Conservation (phyloP, 2,888 invertebrate species). For the Lamellibrachia columna region DNA sequence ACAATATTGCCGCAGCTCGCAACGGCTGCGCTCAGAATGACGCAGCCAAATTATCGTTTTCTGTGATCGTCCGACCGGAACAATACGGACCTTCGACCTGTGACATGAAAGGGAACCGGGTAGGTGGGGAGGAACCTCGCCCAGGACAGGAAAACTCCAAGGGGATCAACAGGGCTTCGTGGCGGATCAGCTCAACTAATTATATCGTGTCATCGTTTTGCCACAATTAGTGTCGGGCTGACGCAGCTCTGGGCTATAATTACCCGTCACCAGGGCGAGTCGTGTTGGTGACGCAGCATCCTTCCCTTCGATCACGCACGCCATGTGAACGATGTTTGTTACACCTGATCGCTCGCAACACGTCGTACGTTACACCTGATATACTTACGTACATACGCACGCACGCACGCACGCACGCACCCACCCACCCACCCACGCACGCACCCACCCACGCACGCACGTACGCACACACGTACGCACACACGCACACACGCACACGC, state of each 20-base stretch:
- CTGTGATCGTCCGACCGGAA: background rate
- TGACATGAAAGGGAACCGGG: background rate
- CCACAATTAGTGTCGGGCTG: background rate
- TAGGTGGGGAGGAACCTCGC: background rate
- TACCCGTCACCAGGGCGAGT: background rate
- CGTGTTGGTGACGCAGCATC: background rate
- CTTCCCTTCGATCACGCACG: background rate
- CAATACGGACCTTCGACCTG: background rate
- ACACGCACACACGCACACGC: background rate
- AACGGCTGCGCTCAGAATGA: slow-evolving; percentile 1
- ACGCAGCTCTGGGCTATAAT: background rate
- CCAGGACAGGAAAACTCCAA: background rate
- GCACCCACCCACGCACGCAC: too few relatives aligned
- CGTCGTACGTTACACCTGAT: background rate
- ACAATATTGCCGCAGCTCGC: background rate
- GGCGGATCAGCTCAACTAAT: background rate
- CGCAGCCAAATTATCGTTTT: slow-evolving; percentile 5
- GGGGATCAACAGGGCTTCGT: slow-evolving; percentile 16
- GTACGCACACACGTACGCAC: background rate
- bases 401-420: background rate
- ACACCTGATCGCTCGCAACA: slow-evolving; percentile 16
- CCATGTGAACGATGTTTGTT: background rate
- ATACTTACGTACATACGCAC: background rate
- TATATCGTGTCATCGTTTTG: slow-evolving; percentile 16
- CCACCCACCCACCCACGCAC: background rate